These are phyloP conservation scores for Sarcophaga rosellei DNA, from an alignment of 2,888 invertebrate species.

Conservation along the genomic window DNA sequence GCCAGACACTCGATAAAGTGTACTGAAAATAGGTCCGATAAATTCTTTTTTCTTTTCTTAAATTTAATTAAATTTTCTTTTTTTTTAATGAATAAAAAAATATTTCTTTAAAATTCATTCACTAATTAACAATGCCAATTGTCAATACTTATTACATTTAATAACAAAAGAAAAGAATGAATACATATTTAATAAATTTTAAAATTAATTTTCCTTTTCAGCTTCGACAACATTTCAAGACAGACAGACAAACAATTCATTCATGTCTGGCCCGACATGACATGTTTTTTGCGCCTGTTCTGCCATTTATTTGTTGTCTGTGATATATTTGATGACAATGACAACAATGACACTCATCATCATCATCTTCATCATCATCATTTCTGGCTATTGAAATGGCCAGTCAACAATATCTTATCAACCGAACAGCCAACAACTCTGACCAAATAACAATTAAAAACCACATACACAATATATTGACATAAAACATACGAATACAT, in stretches of 20 bases:
- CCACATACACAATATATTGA: constrained; percentile 54
- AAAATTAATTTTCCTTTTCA: constrained; percentile 31
- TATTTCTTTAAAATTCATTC: too few relatives aligned
- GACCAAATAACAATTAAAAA: constrained; percentile 60
- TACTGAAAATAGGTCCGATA: too few relatives aligned
- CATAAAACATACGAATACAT: background rate
- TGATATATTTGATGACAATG: constrained; percentile 25
- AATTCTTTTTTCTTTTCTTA: too few relatives aligned
- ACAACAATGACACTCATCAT: constrained; percentile 29
- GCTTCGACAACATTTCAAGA: constrained; percentile 27
- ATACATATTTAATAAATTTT: background rate
- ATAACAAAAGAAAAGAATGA: too few relatives aligned
- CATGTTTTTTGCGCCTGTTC: background rate
- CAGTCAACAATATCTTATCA: constrained; percentile 41
- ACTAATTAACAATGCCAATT: too few relatives aligned
- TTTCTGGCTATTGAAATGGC: constrained; percentile 17
- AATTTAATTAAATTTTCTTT: too few relatives aligned
- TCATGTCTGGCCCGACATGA: constrained; percentile 1
- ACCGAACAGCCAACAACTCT: constrained; percentile 23
- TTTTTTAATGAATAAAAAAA: too few relatives aligned
- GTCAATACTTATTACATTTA: too few relatives aligned
- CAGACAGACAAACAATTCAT: constrained; percentile 20
- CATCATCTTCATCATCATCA: background rate
- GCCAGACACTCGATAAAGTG: too few relatives aligned
- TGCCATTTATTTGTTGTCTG: background rate